phyloP scores from a whole-genome alignment of 2,888 invertebrate genomes.

The Ashinkailepas kermadecensis region DNA sequence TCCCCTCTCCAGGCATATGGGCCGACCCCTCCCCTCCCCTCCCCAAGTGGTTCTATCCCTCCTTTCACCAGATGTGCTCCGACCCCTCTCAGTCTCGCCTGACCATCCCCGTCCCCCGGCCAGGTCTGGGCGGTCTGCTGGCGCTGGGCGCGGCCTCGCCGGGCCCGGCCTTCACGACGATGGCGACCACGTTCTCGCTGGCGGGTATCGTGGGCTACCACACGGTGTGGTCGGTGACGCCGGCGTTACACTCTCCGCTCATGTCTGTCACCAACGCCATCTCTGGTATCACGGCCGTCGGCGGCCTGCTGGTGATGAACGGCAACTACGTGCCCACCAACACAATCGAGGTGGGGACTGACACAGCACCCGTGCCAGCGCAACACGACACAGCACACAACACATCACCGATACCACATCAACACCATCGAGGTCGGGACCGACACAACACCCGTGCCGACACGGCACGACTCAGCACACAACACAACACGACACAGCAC shows the following conservation, averaged over 20 bases:
- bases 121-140: conserved; percentile 61
- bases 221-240: conserved; percentile 87
- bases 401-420: too few species aligned
- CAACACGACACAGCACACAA: too few species aligned
- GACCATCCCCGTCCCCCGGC: conserved; percentile 27
- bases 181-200: conserved; percentile 76
- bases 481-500: too few species aligned
- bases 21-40: background rate
- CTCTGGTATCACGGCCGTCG: conserved; percentile 82
- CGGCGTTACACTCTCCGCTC: conserved; percentile 79
- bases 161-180: conserved; percentile 73
- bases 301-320: conserved; percentile 76
- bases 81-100: too few species aligned
- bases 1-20: too few species aligned
- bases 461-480: too few species aligned
- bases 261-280: conserved; percentile 92
- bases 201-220: conserved; percentile 76
- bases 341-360: conserved; percentile 54
- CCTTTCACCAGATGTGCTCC: too few species aligned
- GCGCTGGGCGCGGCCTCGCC: conserved; percentile 68
- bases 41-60: too few species aligned
- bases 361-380: too few species aligned
- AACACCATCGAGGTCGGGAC: too few species aligned
- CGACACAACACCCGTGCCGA: too few species aligned
- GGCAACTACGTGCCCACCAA: conserved; percentile 68